Evolutionary conservation across 2,888 invertebrate species (phyloP).

Genomic region (Oscheius sp.): DNA sequence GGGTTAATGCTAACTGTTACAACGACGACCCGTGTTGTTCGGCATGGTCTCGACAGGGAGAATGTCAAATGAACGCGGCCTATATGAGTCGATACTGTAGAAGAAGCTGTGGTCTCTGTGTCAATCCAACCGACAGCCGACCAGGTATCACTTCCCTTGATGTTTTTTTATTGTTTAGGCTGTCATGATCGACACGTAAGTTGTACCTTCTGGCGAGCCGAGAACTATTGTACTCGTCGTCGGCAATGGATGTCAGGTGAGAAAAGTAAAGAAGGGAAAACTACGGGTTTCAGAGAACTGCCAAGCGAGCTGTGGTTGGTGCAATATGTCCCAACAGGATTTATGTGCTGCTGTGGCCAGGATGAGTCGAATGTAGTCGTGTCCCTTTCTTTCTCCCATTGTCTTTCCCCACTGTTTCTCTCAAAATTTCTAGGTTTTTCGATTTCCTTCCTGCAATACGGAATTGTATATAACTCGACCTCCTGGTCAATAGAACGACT

Average conservation of each 20-base stretch:
- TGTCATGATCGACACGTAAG: conserved; percentile 67
- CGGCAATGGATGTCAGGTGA: conserved; percentile 67
- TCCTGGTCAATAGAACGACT: neutral
- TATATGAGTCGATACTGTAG: conserved; percentile 67
- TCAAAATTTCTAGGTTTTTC: conserved; percentile 19
- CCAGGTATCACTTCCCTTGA: too few relatives aligned
- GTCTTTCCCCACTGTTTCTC: conserved; percentile 10
- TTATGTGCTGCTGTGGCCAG: conserved; percentile 61
- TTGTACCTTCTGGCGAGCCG: conserved; percentile 63
- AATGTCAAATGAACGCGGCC: conserved; percentile 59
- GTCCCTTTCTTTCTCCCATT: neutral
- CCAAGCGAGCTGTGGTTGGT: conserved; percentile 63
- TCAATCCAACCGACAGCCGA: conserved; percentile 41
- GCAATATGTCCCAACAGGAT: conserved; percentile 59
- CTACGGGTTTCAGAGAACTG: too few relatives aligned
- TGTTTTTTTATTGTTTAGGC: too few relatives aligned
- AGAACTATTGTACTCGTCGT: conserved; percentile 63
- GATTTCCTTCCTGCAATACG: conserved; percentile 4
- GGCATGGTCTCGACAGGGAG: conserved; percentile 59
- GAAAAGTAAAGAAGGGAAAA: too few relatives aligned
- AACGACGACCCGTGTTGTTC: conserved; percentile 69
- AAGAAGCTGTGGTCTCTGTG: conserved; percentile 62
- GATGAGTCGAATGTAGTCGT: conserved; percentile 55
- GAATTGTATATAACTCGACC: conserved; percentile 18
- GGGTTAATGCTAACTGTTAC: conserved; percentile 53